Evolutionary conservation across 2,113 vertebrate species (phyloP), one percentile per base, ranked within the genome.

Genomic region (Silurus asotus): DNA sequence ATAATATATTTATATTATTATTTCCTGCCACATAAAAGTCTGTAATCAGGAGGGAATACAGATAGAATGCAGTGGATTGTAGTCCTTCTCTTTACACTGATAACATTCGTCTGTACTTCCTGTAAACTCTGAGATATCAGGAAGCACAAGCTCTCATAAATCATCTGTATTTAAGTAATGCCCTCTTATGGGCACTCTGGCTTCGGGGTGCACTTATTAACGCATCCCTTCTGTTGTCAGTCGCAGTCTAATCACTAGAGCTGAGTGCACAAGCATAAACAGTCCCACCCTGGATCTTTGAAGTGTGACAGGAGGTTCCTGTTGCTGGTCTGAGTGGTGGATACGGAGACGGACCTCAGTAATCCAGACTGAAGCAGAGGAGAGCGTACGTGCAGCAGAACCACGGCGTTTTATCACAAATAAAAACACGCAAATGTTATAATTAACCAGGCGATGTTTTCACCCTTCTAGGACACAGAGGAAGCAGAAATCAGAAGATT

Each of bases 221-320:
- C 55, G 62, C 64, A 87, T 23, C 10, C 56, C 67, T 72, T 45
- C 37, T 82, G 64, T 28, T 55, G 76, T 91, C 84, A 88, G 84
- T 56, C 81, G 81, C 3, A 23, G 25, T 17, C 77, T 87, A 84
- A 88, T 85, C 58, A 86, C 76, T 65, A 85, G 51, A 56, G 37
- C 79, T 75, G 70, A 75, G 80, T 55, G 64, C 77, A 45, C 59
- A 51, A 81, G 48, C 51, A 89, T 88, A 88, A 85, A 91, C 88
- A 89, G 45, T 84, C 81, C 64, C 87, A 86, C 88, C 88, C 88
- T 84, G 81, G 56, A 64, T 25, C 89, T 89, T 89, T 89, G 76
- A 87, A 84, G 85, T 88, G 58, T 49, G 53, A 49, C 28, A 78
- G 81, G 70, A 90, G 83, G 85, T 87, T 88, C 81, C 84, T 87